Conservation (phyloP, 1,140 invertebrate species). For the Reticulitermes speratus region DNA sequence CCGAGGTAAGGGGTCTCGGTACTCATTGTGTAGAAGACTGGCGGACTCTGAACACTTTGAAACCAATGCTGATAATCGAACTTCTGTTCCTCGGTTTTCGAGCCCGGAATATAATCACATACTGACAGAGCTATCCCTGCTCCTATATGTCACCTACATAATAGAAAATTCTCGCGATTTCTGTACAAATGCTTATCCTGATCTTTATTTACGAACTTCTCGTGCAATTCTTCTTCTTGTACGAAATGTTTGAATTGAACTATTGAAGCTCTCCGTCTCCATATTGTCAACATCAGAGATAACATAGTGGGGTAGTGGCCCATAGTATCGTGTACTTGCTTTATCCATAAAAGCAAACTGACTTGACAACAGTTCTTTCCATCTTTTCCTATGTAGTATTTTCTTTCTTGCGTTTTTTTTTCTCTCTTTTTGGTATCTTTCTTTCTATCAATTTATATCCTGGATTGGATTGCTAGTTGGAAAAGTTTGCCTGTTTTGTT, state of each 20-base stretch:
- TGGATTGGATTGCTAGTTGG: background rate
- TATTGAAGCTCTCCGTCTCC: background rate
- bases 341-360: background rate
- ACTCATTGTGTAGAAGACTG: no score
- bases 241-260: background rate
- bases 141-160: background rate
- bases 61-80: no score
- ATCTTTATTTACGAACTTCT: background rate
- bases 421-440: background rate
- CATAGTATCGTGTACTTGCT: background rate
- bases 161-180: background rate
- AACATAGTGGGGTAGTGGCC: background rate
- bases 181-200: background rate
- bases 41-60: no score
- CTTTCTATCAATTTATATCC: background rate
- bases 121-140: no score
- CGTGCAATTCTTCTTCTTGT: no score
- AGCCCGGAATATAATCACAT: no score
- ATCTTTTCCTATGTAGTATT: background rate
- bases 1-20: no score
- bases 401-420: background rate
- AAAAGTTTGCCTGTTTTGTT: background rate
- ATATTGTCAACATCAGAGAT: background rate
- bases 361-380: conserved; percentile 3
- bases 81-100: no score